Evolutionary conservation across 1,140 invertebrate genomes (phyloP), one percentile per base, ranked within the genome.

Genomic region (Physella acuta): DNA sequence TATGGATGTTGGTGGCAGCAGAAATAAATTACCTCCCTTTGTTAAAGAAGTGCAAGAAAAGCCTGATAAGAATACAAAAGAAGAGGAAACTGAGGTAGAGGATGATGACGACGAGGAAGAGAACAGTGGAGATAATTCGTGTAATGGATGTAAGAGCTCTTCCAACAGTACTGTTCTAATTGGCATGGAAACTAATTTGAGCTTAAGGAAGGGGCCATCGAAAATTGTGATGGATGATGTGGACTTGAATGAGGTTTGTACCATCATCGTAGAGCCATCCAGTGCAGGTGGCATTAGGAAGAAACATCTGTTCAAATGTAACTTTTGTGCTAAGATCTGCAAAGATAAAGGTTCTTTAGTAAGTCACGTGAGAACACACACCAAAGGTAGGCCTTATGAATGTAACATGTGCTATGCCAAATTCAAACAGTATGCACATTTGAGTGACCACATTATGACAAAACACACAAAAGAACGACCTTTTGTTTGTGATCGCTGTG

Each of bases 191-290:
- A 53, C 44, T 1, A 53, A 64, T 20, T 64, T 64, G 14, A 64
- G 62, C 20, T 16, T 64, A 30, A 49, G 62, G 36, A 66, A 66
- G 36, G 53, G 49, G 16, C 64, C 51, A 36, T 56, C 64, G 2
- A 66, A 66, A 36, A 66, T 66, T 36, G 52, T 66, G 11, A 66
- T 66, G 64, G 64, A 66, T 37, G 64, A 66, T 39, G 34, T 66
- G 17, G 64, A 66, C 26, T 26, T 66, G 3, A 56, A 17, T 20
- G 36, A 37, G 3, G 64, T 56, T 1, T 66, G 64, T 52, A 66
- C 64, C 11, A 52, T 66, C 2, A 56, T 66, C 26, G 44, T 66
- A 11, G 64, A 66, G 30, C 64, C 64, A 2, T 66, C 64, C 14
- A 66, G 31, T 8, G 64, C 64, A n/a, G 64, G 64, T 24, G 64